These are phyloP conservation scores for Peucedramus taeniatus DNA, from an alignment of 2,113 vertebrate genomes.

Conservation along the genomic window DNA sequence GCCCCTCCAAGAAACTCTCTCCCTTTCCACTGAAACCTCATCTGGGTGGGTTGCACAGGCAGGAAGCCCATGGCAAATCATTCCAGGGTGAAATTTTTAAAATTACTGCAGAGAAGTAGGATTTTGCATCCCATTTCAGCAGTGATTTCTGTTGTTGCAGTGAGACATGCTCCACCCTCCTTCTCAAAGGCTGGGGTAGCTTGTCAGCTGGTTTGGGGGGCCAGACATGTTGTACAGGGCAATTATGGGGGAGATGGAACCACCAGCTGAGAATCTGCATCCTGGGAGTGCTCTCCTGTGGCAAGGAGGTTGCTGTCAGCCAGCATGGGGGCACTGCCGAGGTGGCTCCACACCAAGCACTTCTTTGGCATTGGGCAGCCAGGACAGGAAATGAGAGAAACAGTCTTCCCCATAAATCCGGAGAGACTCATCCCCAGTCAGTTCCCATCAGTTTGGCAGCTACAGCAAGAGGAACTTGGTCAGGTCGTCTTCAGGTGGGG, in stretches of 20 bases:
- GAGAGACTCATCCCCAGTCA: accelerated
- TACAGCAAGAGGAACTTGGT: background rate
- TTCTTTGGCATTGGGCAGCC: background rate
- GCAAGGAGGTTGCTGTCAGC: accelerated
- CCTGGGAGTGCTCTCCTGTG: background rate
- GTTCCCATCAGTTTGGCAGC: background rate
- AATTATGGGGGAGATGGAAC: background rate
- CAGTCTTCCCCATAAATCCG: accelerated
- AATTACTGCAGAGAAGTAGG: background rate
- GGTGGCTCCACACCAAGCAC: background rate
- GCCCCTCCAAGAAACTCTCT: background rate
- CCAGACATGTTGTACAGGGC: background rate
- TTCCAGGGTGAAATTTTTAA: background rate
- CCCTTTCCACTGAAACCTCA: background rate
- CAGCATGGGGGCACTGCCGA: accelerated
- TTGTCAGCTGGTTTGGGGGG: accelerated
- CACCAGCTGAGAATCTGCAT: background rate
- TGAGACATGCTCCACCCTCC: background rate
- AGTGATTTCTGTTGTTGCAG: background rate
- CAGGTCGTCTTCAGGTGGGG: background rate
- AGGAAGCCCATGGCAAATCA: background rate
- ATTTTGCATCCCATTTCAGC: background rate
- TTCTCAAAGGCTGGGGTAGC: background rate
- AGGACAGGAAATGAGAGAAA: background rate
- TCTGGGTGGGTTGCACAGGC: background rate